Evolutionary conservation across 2,888 invertebrate genomes (phyloP).

Genomic region (Cordilura impudica): DNA sequence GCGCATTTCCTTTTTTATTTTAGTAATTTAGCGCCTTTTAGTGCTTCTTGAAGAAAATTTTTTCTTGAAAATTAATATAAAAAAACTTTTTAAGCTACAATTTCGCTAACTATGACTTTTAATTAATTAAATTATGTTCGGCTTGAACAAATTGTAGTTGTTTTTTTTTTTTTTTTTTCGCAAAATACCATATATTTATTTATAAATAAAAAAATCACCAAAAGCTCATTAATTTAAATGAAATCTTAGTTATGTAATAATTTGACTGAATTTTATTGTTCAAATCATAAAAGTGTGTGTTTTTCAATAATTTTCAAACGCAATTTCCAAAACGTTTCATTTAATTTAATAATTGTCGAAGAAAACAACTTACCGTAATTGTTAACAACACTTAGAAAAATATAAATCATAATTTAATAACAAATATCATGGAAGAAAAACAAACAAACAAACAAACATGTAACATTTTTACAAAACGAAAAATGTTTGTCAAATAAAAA

Average conservation of each 20-base stretch:
- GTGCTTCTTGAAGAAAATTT: too few species aligned
- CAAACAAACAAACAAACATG: constrained; percentile 49
- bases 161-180: not conserved
- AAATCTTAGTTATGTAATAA: not conserved
- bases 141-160: not conserved
- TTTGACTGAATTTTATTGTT: not conserved
- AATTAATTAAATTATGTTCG: too few species aligned
- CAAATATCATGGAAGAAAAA: constrained; percentile 45
- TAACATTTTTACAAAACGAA: constrained; percentile 6
- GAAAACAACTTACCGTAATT: constrained; percentile 76
- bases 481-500: constrained; percentile 25
- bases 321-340: not conserved
- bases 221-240: too few species aligned
- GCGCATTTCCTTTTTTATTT: too few species aligned
- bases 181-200: too few species aligned
- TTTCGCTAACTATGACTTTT: too few species aligned
- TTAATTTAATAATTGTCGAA: not conserved
- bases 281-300: too few species aligned
- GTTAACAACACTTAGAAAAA: constrained; percentile 75
- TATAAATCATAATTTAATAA: constrained; percentile 74
- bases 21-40: too few species aligned
- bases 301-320: not conserved
- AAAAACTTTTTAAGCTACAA: too few species aligned
- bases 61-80: too few species aligned
- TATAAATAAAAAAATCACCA: too few species aligned